Conservation (phyloP, 2,888 invertebrate genomes). For the Pseudoips prasinana region DNA sequence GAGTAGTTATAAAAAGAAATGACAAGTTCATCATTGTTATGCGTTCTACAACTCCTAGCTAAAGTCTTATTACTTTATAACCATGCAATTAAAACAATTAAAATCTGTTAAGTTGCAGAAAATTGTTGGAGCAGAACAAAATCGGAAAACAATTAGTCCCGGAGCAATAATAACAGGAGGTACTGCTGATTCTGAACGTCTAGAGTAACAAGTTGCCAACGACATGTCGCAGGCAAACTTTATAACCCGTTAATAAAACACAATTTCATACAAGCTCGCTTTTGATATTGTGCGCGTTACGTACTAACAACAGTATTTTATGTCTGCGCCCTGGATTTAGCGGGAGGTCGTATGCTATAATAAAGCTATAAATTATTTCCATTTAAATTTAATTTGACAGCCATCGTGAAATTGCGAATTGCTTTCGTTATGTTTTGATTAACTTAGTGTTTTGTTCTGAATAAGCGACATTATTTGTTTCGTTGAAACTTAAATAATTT, state of each 20-base stretch:
- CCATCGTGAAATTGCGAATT: conserved; percentile 63
- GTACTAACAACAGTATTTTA: conserved; percentile 73
- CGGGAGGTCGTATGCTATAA: conserved; percentile 69
- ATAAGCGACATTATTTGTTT: conserved; percentile 43
- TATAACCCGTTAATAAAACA: conserved; percentile 80
- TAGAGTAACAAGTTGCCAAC: conserved; percentile 71
- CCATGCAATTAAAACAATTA: conserved; percentile 31
- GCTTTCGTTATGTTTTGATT: conserved; percentile 39
- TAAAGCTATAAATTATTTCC: conserved; percentile 78
- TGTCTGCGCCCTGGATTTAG: conserved; percentile 68
- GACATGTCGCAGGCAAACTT: conserved; percentile 69
- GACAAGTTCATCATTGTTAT: neutral
- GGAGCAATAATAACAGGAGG: conserved; percentile 59
- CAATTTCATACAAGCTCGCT: conserved; percentile 71
- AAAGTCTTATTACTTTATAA: no score
- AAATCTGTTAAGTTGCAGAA: conserved; percentile 47
- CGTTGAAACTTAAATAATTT: conserved; percentile 72
- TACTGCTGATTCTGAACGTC: conserved; percentile 58
- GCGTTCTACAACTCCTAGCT: no score
- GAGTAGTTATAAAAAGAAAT: neutral
- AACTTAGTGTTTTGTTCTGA: no score
- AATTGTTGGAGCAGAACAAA: conserved; percentile 46
- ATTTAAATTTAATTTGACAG: conserved; percentile 80
- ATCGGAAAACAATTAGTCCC: conserved; percentile 71
- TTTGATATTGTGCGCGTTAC: conserved; percentile 55